phyloP scores from a whole-genome alignment of 2,797 vertebrate genomes.

The Eidolon dupreanum region DNA sequence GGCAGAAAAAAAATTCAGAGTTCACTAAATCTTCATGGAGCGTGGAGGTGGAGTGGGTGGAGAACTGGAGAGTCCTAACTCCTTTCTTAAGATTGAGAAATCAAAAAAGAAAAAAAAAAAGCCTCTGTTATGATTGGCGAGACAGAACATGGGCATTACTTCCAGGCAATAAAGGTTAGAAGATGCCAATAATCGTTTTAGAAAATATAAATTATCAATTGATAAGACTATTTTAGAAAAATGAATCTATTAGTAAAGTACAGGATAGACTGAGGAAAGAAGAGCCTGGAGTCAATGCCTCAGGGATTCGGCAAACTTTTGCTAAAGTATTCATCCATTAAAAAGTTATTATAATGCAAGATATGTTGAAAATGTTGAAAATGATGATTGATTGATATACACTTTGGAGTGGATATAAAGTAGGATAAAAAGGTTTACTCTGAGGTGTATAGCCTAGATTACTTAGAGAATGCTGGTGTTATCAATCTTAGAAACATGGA shows the following conservation, averaged over 20 bases:
- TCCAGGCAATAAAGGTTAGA: background rate
- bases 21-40: background rate
- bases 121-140: background rate
- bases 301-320: background rate
- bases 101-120: too few relatives aligned
- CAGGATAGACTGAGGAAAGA: background rate
- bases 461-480: background rate
- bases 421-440: background rate
- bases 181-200: background rate
- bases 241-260: background rate
- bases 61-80: background rate
- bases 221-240: background rate
- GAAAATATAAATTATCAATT: background rate
- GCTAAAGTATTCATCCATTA: background rate
- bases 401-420: background rate
- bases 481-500: background rate
- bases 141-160: background rate
- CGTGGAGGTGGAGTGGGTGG: accelerated
- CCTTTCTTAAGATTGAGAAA: background rate
- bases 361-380: background rate
- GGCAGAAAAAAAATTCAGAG: background rate
- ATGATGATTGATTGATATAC: background rate
- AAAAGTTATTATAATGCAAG: background rate
- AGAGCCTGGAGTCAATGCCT: background rate
- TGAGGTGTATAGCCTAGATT: background rate